Evolutionary conservation across 2,113 vertebrate species (phyloP).

Genomic region (Morone chrysops): DNA sequence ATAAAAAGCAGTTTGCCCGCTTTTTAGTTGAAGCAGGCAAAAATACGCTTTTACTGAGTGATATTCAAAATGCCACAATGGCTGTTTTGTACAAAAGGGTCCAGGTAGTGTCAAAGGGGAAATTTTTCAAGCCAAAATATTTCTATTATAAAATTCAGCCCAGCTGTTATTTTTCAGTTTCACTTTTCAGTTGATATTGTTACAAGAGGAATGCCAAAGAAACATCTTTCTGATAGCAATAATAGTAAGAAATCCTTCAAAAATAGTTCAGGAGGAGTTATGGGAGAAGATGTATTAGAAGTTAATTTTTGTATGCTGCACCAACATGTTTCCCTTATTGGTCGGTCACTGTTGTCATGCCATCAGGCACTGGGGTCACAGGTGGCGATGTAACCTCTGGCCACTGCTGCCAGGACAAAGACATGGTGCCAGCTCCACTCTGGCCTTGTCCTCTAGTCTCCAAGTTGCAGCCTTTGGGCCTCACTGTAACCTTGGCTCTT

Average conservation of each 20-base stretch:
- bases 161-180: not conserved
- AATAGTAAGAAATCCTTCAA: not conserved
- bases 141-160: not conserved
- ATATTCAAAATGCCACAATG: constrained; percentile 22
- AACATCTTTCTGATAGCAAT: not conserved
- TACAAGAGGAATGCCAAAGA: not conserved
- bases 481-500: constrained; percentile 67
- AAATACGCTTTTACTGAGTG: constrained; percentile 13
- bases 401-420: constrained; percentile 51
- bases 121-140: not conserved
- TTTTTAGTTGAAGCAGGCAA: constrained; percentile 15
- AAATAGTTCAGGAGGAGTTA: not conserved
- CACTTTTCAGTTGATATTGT: not conserved
- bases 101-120: not conserved
- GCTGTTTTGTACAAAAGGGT: constrained; percentile 6
- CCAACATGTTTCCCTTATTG: not conserved
- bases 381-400: constrained; percentile 61
- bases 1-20: too few relatives aligned
- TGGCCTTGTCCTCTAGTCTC: constrained; percentile 46
- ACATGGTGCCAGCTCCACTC: constrained; percentile 57
- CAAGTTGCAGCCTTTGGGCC: constrained; percentile 56
- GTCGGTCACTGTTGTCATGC: constrained; percentile 33
- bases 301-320: not conserved
- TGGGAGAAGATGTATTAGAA: not conserved
- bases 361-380: constrained; percentile 42